Conservation (phyloP, 1,140 invertebrate species). For the Hylaeus volcanicus region DNA sequence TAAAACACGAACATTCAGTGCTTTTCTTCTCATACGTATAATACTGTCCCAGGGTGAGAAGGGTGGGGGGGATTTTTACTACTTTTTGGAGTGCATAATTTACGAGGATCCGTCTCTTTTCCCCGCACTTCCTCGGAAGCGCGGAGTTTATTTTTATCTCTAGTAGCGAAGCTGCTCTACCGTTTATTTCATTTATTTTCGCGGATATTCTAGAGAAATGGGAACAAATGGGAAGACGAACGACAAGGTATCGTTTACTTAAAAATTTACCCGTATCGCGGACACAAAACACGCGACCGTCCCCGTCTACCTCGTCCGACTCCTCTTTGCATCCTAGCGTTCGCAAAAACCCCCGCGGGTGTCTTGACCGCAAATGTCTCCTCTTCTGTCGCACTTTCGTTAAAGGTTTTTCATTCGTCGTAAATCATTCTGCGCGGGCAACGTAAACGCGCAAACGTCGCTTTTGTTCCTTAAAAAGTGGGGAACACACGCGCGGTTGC, state of each 20-base stretch:
- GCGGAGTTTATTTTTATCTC: slow-evolving; percentile 6
- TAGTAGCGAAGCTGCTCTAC: neutral
- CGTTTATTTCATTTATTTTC: slow-evolving; percentile 9
- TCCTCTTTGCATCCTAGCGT: too few relatives aligned
- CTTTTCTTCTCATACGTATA: neutral
- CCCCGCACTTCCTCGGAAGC: neutral
- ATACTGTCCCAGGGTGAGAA: too few relatives aligned
- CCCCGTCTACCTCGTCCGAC: too few relatives aligned
- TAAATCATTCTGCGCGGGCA: slow-evolving; percentile 26
- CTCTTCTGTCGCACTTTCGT: slow-evolving; percentile 19
- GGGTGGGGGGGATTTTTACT: neutral
- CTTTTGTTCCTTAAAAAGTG: neutral
- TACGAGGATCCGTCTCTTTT: neutral
- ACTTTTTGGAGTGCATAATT: slow-evolving; percentile 8
- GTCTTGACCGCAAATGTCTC: neutral
- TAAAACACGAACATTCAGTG: neutral
- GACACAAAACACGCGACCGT: neutral
- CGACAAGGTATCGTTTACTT: neutral
- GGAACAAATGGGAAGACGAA: neutral
- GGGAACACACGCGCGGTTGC: neutral
- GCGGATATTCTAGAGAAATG: neutral
- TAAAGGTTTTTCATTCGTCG: slow-evolving; percentile 1
- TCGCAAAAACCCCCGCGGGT: neutral
- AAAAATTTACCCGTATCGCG: slow-evolving; percentile 6
- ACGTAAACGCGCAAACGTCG: neutral